Conservation (phyloP, 2,888 invertebrate genomes). For the Digitonthophagus gazella region DNA sequence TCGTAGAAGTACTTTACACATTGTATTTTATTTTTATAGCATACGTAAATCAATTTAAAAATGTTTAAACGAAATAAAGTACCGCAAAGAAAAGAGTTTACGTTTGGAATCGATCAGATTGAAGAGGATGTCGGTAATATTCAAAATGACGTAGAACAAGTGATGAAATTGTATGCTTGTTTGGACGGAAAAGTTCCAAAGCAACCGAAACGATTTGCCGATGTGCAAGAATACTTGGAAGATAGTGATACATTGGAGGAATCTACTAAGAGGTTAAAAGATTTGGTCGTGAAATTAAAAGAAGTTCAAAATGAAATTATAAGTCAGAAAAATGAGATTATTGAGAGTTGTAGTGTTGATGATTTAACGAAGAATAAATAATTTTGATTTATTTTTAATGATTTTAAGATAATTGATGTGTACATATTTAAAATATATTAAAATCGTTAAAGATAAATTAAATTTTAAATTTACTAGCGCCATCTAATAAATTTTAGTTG, state of each 20-base stretch:
- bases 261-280: constrained; percentile 24
- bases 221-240: constrained; percentile 33
- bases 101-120: constrained; percentile 32
- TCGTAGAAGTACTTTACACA: too few relatives aligned
- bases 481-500: too few relatives aligned
- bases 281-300: constrained; percentile 27
- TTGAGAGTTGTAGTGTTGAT: not conserved
- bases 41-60: too few relatives aligned
- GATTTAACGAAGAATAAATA: not conserved
- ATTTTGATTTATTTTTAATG: too few relatives aligned
- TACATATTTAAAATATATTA: too few relatives aligned
- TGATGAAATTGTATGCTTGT: constrained; percentile 30
- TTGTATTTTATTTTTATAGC: constrained; percentile 1
- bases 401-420: too few relatives aligned
- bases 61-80: constrained; percentile 31
- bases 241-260: constrained; percentile 33
- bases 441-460: too few relatives aligned
- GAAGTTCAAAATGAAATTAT: constrained; percentile 26
- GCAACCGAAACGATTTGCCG: constrained; percentile 30
- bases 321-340: constrained; percentile 20
- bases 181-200: constrained; percentile 31
- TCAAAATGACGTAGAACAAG: constrained; percentile 28
- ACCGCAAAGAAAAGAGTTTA: constrained; percentile 29
- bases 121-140: constrained; percentile 34
- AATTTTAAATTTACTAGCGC: too few relatives aligned